These are phyloP conservation scores for Gobio occitaniae DNA, from an alignment of 2,797 vertebrate genomes.

Conservation along the genomic window DNA sequence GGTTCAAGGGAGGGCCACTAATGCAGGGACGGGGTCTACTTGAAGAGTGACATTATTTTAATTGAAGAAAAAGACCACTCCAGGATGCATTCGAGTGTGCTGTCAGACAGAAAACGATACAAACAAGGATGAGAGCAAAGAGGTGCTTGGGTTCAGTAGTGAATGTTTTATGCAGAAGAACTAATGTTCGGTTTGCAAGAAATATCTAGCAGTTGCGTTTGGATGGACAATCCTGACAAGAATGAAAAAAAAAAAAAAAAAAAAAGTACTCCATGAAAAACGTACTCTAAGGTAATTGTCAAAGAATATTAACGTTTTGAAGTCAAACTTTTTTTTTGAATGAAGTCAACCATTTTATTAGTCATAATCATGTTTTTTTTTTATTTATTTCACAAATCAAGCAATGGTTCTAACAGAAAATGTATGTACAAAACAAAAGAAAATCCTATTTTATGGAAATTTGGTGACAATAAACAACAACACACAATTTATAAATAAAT, in stretches of 20 bases:
- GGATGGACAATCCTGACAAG: constrained; percentile 1
- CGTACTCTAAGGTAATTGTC: neutral
- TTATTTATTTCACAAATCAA: neutral
- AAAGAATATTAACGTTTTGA: neutral
- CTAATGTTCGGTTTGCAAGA: constrained; percentile 28
- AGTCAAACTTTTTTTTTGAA: too few relatives aligned
- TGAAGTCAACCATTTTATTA: too few relatives aligned
- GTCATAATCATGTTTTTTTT: neutral
- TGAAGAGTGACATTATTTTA: constrained; percentile 55
- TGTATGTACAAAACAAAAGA: too few relatives aligned
- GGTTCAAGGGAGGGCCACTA: constrained; percentile 54
- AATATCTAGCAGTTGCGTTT: neutral
- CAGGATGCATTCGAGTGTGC: constrained; percentile 31
- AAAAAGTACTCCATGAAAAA: neutral
- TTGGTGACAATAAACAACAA: neutral
- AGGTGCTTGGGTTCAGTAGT: constrained; percentile 5
- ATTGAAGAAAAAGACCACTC: constrained; percentile 56
- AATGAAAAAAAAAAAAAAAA: neutral
- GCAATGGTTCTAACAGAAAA: neutral
- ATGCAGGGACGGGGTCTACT: constrained; percentile 36
- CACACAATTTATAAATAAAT: too few relatives aligned
- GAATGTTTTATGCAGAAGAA: constrained; percentile 9
- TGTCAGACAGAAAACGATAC: constrained; percentile 44
- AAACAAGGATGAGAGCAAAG: constrained; percentile 27
- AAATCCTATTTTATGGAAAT: too few relatives aligned